Conservation (phyloP, 2,888 invertebrate genomes). For the Orthonevra nobilis region DNA sequence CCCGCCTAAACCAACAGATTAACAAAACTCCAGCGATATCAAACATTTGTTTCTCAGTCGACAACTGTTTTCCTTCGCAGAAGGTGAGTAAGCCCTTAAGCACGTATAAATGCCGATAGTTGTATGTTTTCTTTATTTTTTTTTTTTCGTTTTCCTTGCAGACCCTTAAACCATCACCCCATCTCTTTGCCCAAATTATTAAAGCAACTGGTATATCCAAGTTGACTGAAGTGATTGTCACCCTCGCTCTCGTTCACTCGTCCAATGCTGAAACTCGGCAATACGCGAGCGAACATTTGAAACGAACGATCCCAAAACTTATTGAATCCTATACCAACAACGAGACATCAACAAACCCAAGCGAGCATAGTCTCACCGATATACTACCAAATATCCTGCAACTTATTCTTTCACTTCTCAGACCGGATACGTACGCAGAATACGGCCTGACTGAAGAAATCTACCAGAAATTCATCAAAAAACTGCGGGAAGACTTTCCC, state of each 20-base stretch:
- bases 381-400: constrained; percentile 94
- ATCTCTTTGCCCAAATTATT: constrained; percentile 91
- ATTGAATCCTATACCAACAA: constrained; percentile 90
- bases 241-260: constrained; percentile 91
- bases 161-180: constrained; percentile 89
- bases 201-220: constrained; percentile 92
- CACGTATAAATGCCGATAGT: background rate
- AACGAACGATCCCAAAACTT: constrained; percentile 90
- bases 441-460: constrained; percentile 86
- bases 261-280: constrained; percentile 87
- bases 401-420: constrained; percentile 85
- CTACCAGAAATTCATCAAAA: constrained; percentile 89
- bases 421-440: constrained; percentile 81
- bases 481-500: constrained; percentile 92
- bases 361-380: constrained; percentile 90
- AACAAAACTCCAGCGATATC: constrained; percentile 93
- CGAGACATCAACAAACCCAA: constrained; percentile 80
- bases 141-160: constrained; percentile 73
- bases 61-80: constrained; percentile 89
- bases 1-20: constrained; percentile 89
- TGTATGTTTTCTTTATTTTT: background rate
- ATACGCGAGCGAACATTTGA: constrained; percentile 89
- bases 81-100: constrained; percentile 82
- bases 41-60: constrained; percentile 92
- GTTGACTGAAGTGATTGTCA: constrained; percentile 95